Conservation (phyloP, 64 coral and sea anemone species). For the Hydrozoanthus tunicans region DNA sequence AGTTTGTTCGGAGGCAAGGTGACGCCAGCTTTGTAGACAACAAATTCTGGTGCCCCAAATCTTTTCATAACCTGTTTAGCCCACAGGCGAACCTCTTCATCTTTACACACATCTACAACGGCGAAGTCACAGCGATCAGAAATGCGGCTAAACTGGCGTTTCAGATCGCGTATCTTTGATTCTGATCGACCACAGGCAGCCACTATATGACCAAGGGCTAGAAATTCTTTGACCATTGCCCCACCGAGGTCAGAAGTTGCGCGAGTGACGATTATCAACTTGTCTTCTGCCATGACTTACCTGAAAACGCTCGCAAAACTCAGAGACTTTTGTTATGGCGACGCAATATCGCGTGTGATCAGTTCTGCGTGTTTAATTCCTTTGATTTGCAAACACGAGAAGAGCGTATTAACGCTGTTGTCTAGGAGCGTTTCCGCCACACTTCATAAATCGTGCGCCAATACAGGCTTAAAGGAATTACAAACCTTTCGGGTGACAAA, state of each 20-base stretch:
- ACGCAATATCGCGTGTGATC: neutral
- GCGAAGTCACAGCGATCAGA: slow-evolving; percentile 45
- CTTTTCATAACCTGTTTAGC: slow-evolving; percentile 45
- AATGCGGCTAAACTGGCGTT: slow-evolving; percentile 16
- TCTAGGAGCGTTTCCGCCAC: slow-evolving; percentile 21
- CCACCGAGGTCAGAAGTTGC: slow-evolving; percentile 42
- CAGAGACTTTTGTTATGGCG: neutral
- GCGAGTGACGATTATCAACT: slow-evolving; percentile 16
- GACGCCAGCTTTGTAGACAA: slow-evolving; percentile 41
- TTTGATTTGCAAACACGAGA: neutral
- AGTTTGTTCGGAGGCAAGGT: slow-evolving; percentile 34
- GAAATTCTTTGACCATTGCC: slow-evolving; percentile 39
- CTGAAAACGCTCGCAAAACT: neutral
- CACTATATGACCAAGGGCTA: slow-evolving; percentile 46
- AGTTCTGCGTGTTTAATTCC: no score
- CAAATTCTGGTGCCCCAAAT: slow-evolving; percentile 34
- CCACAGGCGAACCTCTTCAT: slow-evolving; percentile 52
- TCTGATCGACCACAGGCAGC: slow-evolving; percentile 38
- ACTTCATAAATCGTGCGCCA: slow-evolving; percentile 2
- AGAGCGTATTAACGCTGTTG: neutral
- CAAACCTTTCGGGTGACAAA: neutral
- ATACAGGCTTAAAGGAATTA: neutral
- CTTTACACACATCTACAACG: slow-evolving; percentile 17
- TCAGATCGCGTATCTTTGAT: slow-evolving; percentile 39
- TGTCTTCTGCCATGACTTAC: slow-evolving; percentile 6